Evolutionary conservation across 2,888 invertebrate genomes (phyloP), one percentile per base, ranked within the genome.

Genomic region (Catonia carolina): DNA sequence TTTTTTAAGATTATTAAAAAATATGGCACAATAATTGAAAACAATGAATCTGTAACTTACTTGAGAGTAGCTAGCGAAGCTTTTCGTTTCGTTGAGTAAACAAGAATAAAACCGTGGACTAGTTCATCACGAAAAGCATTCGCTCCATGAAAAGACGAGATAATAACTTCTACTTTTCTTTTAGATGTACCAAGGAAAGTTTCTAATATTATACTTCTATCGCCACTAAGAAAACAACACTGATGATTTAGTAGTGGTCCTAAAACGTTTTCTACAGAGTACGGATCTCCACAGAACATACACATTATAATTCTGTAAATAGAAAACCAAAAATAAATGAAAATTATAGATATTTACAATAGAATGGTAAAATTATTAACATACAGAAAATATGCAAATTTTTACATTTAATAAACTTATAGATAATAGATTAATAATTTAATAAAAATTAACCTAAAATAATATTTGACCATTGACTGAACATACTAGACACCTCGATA

Each of bases 231-330:
- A 72, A 88, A 87, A 72, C 90, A 91, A 61, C 89, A 87, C 64
- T 89, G 89, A 70, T 94, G 92, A 67, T 85, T 83, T 56, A 96
- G 77, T 59, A 97, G 75, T 0, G 96, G 95, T 14, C 86, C 86
- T 55, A 97, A 77, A 55, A 95, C 89, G 60, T 89, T 86, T 72
- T 94, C 94, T 42, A 92, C 85, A 0, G 89, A 87, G 71, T 86
- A 95, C 1, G 92, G 90, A 73, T 97, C 96, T 53, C 94, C 95
- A 74, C 97, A 97, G 74, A 95, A 93, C 84, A 95, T 87, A 73
- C 94, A 95, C 81, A 97, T 89, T 72, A 89, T 89, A 72, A 94
- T 89, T 67, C 93, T 85, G 65, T 58, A 69, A 68, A 27, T 17
- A 56, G 54, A 53, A 22, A 36, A 27, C 37, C 2, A 42, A 27